Evolutionary conservation across 2,888 invertebrate genomes (phyloP), one percentile per base, ranked within the genome.

Genomic region (Chloroclysta siterata): DNA sequence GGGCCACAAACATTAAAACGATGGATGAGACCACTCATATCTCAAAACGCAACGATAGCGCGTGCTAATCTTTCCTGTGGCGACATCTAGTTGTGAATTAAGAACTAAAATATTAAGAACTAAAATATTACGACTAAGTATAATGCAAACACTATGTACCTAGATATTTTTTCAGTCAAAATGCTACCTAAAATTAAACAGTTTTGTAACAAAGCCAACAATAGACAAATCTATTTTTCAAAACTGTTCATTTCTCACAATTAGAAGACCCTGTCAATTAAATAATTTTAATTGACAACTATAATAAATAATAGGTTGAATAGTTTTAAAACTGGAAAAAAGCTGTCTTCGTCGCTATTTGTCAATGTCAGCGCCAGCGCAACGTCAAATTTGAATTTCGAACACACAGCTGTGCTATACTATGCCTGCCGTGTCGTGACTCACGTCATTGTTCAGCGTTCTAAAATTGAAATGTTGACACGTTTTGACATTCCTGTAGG

Each of bases 381-480:
- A 80, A 80, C 67, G 75, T 83, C 78, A 81, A 75, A 85, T 84
- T 85, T 83, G 77, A 84, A 83, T 81, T 83, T 84, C 75, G 81
- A 83, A 81, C 63, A 22, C 46, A 51, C 66, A 63, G 63, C 63
- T 63, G 60, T 57, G 54, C n/a, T n/a, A n/a, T 47, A 60, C 60
- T 60, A 63, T 63, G 60, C 33, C 7, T 46, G 55, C 17, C 53
- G 39, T 53, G 51, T 50, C 65, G 57, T 65, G 65, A 65, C 36
- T 61, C 65, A 65, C 65, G 65, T 54, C 65, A 62, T 65, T 65
- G 61, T 59, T 65, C 58, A 55, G 55, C 15, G 59, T 58, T 58
- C 48, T 70, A 72, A 75, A 56, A 70, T 60, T 50, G 57, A 42
- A 76, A 74, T 63, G 42, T 41, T 62, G 70, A 71, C 73, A 75